Evolutionary conservation across 2,113 vertebrate species (phyloP).

Genomic region (Ancistrus triradiatus): DNA sequence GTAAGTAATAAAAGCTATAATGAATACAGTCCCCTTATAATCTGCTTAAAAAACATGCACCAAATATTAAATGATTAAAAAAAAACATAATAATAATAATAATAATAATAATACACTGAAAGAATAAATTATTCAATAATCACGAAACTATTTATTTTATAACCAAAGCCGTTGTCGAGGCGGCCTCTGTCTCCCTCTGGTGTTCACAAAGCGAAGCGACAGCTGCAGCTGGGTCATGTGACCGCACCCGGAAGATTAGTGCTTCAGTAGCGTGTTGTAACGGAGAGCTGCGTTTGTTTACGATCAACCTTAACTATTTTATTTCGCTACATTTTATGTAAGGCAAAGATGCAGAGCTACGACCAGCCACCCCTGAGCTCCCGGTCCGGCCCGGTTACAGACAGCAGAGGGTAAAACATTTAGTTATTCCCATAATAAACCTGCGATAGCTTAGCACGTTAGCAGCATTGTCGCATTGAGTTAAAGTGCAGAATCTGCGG

Average conservation of each 20-base stretch:
- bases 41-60: too few relatives aligned
- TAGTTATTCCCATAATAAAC: background rate
- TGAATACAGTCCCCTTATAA: too few relatives aligned
- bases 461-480: background rate
- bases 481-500: too few relatives aligned
- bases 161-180: too few relatives aligned
- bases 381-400: slow-evolving; percentile 1
- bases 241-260: slow-evolving; percentile 28
- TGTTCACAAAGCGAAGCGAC: background rate
- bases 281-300: background rate
- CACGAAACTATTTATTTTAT: too few relatives aligned
- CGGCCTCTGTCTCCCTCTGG: slow-evolving; percentile 7
- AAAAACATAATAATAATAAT: too few relatives aligned
- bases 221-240: slow-evolving; percentile 18
- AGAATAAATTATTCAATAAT: too few relatives aligned
- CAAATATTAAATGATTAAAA: too few relatives aligned
- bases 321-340: too few relatives aligned
- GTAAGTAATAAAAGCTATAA: too few relatives aligned
- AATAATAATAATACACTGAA: too few relatives aligned
- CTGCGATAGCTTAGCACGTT: background rate
- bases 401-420: slow-evolving; percentile 42
- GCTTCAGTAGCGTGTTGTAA: background rate
- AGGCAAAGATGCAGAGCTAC: slow-evolving; percentile 35
- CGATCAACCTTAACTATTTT: too few relatives aligned
- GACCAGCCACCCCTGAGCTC: slow-evolving; percentile 18